Percentiles rank a stretch among this genome's conserved stretches.
These are phyloP conservation scores for Chloroceryle amazona DNA, from an alignment of 2,797 vertebrate genomes.

Conservation along the genomic window DNA sequence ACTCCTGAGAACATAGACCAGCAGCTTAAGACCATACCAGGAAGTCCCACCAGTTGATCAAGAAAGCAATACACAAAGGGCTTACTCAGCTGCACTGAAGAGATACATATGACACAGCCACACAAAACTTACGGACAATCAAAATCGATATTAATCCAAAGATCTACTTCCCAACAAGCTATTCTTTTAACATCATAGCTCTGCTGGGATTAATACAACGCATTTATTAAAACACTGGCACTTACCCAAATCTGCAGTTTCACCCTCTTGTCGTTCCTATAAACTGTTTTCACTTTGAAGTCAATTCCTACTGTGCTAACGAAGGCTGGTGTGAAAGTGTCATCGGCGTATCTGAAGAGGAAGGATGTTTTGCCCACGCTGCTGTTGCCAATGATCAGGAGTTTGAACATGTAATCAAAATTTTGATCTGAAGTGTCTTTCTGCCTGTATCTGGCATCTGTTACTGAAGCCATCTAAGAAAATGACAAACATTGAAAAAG, in stretches of 20 bases:
- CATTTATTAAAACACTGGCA: neutral
- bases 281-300: constrained; percentile 98
- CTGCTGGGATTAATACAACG: neutral
- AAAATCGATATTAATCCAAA: neutral
- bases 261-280: constrained; percentile 95
- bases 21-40: neutral
- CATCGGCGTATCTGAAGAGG: constrained; percentile 95
- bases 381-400: constrained; percentile 98
- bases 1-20: neutral
- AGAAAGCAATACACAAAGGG: neutral
- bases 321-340: constrained; percentile 95
- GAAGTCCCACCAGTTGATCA: neutral
- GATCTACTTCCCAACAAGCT: neutral
- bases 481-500: constrained; percentile 51
- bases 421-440: constrained; percentile 97
- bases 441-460: constrained; percentile 91
- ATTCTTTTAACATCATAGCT: neutral
- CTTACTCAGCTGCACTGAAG: neutral
- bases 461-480: constrained; percentile 94
- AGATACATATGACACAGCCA: neutral
- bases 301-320: constrained; percentile 98
- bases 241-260: constrained; percentile 99
- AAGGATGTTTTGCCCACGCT: constrained; percentile 97
- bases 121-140: neutral
- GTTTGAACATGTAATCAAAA: constrained; percentile 99